Conservation (phyloP, 2,113 vertebrate genomes). For the Dolichallabes microphthalmus region DNA sequence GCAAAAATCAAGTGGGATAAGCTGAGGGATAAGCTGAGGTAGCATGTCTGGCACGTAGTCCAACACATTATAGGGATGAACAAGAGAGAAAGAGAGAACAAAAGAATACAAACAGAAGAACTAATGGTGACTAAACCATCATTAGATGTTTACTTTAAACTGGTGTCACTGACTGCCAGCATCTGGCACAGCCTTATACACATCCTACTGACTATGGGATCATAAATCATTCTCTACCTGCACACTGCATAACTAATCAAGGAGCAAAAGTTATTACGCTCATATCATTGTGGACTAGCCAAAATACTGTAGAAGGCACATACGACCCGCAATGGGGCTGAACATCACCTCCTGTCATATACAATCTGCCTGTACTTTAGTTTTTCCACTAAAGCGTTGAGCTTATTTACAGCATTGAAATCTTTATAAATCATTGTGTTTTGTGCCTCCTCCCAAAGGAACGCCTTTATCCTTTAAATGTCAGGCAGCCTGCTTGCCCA, state of each 20-base stretch:
- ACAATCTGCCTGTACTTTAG: conserved; percentile 27
- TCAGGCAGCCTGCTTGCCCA: conserved; percentile 45
- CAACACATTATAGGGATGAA: conserved; percentile 12
- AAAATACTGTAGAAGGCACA: conserved; percentile 32
- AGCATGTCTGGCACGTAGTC: conserved; percentile 1
- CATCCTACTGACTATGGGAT: conserved; percentile 55
- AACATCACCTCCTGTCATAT: background rate
- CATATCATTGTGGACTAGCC: conserved; percentile 68
- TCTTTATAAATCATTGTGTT: conserved; percentile 60
- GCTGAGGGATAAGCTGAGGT: background rate
- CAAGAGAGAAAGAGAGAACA: background rate
- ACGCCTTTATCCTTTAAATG: conserved; percentile 58
- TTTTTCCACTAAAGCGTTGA: conserved; percentile 51
- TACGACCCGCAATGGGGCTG: background rate
- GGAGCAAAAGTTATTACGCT: conserved; percentile 75
- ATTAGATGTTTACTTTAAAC: background rate
- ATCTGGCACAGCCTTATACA: conserved; percentile 5
- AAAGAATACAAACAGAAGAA: background rate
- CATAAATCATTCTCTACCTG: conserved; percentile 72
- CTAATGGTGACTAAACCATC: conserved; percentile 25
- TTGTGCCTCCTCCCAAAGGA: conserved; percentile 32
- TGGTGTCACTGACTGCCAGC: background rate
- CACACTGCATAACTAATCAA: conserved; percentile 72
- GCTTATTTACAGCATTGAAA: conserved; percentile 50
- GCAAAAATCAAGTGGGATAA: conserved; percentile 16